Conservation (phyloP, 2,888 invertebrate species). For the Drosophila picticornis region DNA sequence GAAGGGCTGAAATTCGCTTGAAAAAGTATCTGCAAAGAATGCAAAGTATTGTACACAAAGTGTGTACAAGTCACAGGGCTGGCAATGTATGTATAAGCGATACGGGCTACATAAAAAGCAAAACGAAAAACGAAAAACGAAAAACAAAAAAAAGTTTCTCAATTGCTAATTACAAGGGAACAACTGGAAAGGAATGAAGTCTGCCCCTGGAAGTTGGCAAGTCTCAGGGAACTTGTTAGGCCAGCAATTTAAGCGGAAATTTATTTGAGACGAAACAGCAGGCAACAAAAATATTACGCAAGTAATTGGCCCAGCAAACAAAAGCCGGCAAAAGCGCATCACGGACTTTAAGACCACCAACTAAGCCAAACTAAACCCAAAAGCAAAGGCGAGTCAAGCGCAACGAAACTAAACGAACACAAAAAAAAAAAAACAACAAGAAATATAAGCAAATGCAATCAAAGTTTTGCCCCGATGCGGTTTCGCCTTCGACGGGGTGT, state of each 20-base stretch:
- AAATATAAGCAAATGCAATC: slow-evolving; percentile 67
- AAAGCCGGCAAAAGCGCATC: slow-evolving; percentile 56
- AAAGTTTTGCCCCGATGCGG: slow-evolving; percentile 60
- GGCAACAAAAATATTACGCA: slow-evolving; percentile 47
- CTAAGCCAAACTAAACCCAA: slow-evolving; percentile 60
- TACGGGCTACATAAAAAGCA: slow-evolving; percentile 12
- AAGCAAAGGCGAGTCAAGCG: slow-evolving; percentile 53
- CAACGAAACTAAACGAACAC: slow-evolving; percentile 31
- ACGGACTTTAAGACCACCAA: slow-evolving; percentile 42
- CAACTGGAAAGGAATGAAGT: slow-evolving; percentile 17
- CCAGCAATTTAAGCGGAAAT: slow-evolving; percentile 77
- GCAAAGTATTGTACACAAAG: slow-evolving; percentile 60
- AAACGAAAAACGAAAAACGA: slow-evolving; percentile 31
- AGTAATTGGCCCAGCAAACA: slow-evolving; percentile 79
- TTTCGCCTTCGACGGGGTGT: not conserved
- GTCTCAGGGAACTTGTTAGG: slow-evolving; percentile 38
- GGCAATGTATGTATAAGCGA: slow-evolving; percentile 19
- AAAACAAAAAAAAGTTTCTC: slow-evolving; percentile 54
- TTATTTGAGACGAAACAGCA: slow-evolving; percentile 77
- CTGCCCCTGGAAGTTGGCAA: slow-evolving; percentile 17
- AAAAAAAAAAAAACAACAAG: slow-evolving; percentile 26
- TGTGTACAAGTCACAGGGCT: slow-evolving; percentile 9
- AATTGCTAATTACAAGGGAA: slow-evolving; percentile 72
- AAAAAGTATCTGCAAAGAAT: slow-evolving; percentile 46
- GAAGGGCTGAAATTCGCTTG: not conserved